phyloP scores from a whole-genome alignment of 92 coral and sea anemone genomes.

The Ricordea florida region DNA sequence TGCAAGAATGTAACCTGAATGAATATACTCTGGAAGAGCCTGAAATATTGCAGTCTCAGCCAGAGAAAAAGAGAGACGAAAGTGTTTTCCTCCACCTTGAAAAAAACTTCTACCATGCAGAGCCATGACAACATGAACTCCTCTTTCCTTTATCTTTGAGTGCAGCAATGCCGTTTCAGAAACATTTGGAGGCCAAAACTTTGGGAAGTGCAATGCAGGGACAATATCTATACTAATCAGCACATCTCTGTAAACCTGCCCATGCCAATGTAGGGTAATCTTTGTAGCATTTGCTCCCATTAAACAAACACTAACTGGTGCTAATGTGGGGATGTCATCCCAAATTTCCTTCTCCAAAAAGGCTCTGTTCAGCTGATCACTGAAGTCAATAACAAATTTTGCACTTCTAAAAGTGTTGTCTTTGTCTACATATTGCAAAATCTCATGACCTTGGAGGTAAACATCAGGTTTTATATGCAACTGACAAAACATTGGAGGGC shows the following conservation, averaged over 20 bases:
- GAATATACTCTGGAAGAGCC: constrained; percentile 17
- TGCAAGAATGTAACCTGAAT: constrained; percentile 13
- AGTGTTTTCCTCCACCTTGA: constrained; percentile 21
- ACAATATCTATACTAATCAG: constrained; percentile 9
- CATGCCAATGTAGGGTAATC: constrained; percentile 11
- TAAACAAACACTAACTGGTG: neutral
- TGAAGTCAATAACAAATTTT: constrained; percentile 7
- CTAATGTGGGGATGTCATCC: neutral
- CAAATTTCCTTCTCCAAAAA: constrained; percentile 9
- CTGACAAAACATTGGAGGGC: constrained; percentile 31
- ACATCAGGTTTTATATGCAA: constrained; percentile 6
- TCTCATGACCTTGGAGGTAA: neutral
- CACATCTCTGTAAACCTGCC: constrained; percentile 23
- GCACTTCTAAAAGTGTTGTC: constrained; percentile 21
- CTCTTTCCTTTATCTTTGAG: neutral
- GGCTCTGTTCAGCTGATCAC: neutral
- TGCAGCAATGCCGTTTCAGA: constrained; percentile 1
- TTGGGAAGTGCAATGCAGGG: constrained; percentile 30
- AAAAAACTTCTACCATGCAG: neutral
- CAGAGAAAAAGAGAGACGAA: constrained; percentile 27
- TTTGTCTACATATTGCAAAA: constrained; percentile 12
- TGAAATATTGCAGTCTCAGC: constrained; percentile 11
- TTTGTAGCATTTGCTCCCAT: constrained; percentile 16
- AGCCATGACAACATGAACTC: constrained; percentile 28
- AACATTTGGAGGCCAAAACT: constrained; percentile 20